Evolutionary conservation across 2,113 vertebrate genomes (phyloP).

Genomic region (Lucifuga dentata): DNA sequence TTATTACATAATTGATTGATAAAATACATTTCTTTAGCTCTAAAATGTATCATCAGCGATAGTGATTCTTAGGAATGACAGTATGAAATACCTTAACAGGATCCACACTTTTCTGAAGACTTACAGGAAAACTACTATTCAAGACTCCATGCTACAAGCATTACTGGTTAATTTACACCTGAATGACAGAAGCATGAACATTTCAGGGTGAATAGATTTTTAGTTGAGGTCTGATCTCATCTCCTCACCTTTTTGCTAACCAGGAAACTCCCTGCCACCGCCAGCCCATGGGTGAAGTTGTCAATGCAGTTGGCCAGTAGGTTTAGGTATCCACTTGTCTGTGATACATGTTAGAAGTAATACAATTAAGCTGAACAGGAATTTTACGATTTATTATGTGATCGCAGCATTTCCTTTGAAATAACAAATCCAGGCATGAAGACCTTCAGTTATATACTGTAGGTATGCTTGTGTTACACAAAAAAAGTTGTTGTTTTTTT

Average conservation of each 20-base stretch:
- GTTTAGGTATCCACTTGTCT: slow-evolving; percentile 98
- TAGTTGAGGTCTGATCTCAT: not conserved
- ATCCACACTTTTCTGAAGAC: no score
- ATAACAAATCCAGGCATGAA: not conserved
- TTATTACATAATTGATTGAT: no score
- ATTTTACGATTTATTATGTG: not conserved
- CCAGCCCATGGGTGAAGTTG: slow-evolving; percentile 97
- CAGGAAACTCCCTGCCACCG: slow-evolving; percentile 95
- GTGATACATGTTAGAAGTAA: slow-evolving; percentile 31
- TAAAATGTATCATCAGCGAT: no score
- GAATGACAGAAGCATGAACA: not conserved
- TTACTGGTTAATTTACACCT: no score
- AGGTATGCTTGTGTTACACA: no score
- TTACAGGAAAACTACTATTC: no score
- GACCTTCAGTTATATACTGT: no score
- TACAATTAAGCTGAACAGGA: not conserved
- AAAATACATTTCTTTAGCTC: no score
- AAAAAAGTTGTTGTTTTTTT: no score
- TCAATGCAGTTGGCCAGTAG: slow-evolving; percentile 97
- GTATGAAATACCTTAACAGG: no score
- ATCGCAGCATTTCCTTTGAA: not conserved
- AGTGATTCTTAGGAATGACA: no score
- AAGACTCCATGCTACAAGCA: no score
- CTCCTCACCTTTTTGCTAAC: slow-evolving; percentile 96
- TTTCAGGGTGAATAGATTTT: not conserved